Evolutionary conservation across 2,113 vertebrate genomes (phyloP), one percentile per base, ranked within the genome.

Genomic region (Actenoides lindsayi): DNA sequence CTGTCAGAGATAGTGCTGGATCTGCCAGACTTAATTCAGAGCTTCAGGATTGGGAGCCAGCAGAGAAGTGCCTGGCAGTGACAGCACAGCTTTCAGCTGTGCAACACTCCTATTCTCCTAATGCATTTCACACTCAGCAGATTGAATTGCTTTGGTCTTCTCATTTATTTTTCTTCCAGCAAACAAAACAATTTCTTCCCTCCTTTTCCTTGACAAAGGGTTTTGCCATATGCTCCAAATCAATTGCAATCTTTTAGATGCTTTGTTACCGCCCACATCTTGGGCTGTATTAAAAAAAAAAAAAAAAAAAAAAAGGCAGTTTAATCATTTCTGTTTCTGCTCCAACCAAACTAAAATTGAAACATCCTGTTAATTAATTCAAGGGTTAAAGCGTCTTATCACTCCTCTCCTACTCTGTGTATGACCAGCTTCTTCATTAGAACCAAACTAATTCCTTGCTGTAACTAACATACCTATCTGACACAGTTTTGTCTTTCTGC

Each of bases 211-310:
- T 94, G 84, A 96, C 88, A 97, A 89, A 90, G 87, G 53, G 24
- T 81, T 95, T 97, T 88, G 41, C 94, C 96, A 97, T 96, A 96
- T 97, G 96, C 94, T 96, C 90, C 74, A 94, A 91, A 96, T 96
- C 89, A 95, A 44, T 77, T 68, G 89, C 75, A 93, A 95, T 60
- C 41, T 94, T 96, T 95, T 62, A 78, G 78, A 90, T 96, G 83
- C 81, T 92, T 94, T 96, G 83, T 85, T 71, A 93, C 89, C 2
- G 20, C 74, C 89, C 56, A 77, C 46, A 92, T 86, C 33, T 94
- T 96, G 94, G 89, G 68, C 83, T 93, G 62, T 30, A 83, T 77
- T 92, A 41, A 95, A 85, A 84, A 63, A 59, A 71, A 50, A 39
- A 53, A 41, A 35, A 53, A 35, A 53, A 21, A 11, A 25, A 60